Evolutionary conservation across 2,113 vertebrate genomes (phyloP).

Genomic region (Dromas ardeola): DNA sequence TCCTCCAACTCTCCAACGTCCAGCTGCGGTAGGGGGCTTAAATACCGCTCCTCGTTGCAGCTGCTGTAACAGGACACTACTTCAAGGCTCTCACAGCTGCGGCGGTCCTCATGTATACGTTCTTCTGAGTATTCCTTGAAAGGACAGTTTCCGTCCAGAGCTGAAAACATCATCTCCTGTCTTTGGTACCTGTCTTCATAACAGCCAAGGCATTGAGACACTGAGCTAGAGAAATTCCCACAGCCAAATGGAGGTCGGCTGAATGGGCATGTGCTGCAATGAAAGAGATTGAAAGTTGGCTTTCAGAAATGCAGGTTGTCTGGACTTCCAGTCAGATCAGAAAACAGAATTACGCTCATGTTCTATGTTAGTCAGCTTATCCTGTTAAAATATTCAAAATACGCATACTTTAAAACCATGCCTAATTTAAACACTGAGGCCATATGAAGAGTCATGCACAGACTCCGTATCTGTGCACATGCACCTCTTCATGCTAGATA

Average conservation of each 20-base stretch:
- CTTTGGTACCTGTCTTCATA: slow-evolving; percentile 72
- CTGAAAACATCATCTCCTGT: slow-evolving; percentile 65
- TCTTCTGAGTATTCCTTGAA: slow-evolving; percentile 59
- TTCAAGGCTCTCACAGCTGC: slow-evolving; percentile 25
- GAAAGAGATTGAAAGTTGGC: slow-evolving; percentile 9
- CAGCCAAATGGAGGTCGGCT: slow-evolving; percentile 68
- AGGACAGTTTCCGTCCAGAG: slow-evolving; percentile 62
- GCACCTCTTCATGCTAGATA: background rate
- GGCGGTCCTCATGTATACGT: background rate
- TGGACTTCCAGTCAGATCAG: background rate
- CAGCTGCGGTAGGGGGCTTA: slow-evolving; percentile 60
- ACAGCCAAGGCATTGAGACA: slow-evolving; percentile 66
- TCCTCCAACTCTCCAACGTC: slow-evolving; percentile 65
- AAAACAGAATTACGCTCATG: background rate
- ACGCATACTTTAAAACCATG: background rate
- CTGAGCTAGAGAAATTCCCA: slow-evolving; percentile 65
- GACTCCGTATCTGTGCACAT: background rate
- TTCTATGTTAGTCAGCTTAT: background rate
- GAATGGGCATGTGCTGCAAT: slow-evolving; percentile 74
- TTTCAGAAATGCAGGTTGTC: background rate
- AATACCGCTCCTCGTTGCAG: slow-evolving; percentile 32
- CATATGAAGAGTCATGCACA: fast-evolving
- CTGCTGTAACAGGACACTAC: slow-evolving; percentile 29
- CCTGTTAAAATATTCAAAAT: background rate
- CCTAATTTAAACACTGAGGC: background rate